Conservation (phyloP, 2,888 invertebrate genomes). For the Slavum lentiscoides region DNA sequence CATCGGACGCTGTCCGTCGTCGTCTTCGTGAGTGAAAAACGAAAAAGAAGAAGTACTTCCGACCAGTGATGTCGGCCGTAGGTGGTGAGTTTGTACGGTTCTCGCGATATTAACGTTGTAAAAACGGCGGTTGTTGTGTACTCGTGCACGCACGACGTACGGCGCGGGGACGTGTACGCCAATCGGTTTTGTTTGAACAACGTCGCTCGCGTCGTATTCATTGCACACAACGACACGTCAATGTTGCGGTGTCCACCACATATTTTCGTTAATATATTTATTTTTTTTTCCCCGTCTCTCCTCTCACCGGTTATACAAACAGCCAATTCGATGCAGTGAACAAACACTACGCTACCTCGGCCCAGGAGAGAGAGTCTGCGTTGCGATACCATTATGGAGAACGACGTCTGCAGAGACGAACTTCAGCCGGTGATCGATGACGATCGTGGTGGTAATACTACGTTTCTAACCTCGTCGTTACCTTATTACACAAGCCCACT, state of each 20-base stretch:
- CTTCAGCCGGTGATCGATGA: not conserved
- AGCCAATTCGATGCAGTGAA: not conserved
- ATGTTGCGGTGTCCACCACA: not conserved
- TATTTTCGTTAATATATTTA: not conserved
- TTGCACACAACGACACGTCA: too few species aligned
- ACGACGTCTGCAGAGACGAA: constrained; percentile 18
- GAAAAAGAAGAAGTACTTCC: too few species aligned
- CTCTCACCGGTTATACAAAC: not conserved
- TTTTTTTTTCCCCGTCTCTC: not conserved
- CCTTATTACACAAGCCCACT: too few species aligned
- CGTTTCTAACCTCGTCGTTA: not conserved
- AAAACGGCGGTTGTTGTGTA: too few species aligned
- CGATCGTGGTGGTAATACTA: constrained; percentile 27
- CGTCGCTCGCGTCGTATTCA: not conserved
- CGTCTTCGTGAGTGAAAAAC: too few species aligned
- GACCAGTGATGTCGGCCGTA: too few species aligned
- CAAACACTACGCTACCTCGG: not conserved
- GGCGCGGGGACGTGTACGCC: not conserved
- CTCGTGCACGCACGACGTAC: not conserved
- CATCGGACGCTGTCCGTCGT: too few species aligned
- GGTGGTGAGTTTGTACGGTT: too few species aligned
- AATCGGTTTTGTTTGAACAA: constrained; percentile 9
- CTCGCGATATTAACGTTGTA: too few species aligned
- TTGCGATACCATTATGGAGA: constrained; percentile 16
- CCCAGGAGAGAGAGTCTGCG: not conserved